Base-by-base conservation (phyloP, 2,797 vertebrate species). In the Enteromius treurensis region DNA sequence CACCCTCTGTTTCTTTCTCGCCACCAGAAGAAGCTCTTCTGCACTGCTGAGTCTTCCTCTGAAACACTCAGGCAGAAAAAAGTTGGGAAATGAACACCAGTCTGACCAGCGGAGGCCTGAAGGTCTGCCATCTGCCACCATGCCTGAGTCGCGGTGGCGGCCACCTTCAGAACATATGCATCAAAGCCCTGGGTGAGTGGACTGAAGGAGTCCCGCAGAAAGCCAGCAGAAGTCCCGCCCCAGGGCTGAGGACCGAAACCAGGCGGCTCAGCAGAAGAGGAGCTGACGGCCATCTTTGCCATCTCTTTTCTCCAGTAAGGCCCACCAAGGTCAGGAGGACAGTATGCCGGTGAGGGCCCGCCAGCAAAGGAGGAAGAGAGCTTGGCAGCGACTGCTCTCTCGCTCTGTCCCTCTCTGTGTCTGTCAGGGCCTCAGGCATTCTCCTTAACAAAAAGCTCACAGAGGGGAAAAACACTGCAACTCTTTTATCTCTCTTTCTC, bases 141-240 rank as follows among this genome's bases (percentile, higher is more conserved):
- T 93, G 95, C 95, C 95, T 93, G 96, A 87, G 92, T 91, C 89
- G 94, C 95, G 92, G 95, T 90, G 89, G 93, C 90, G 90, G 95
- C 96, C 96, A 96, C 96, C 97, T 97, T 96, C 96, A 96, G 94
- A 97, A 96, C 97, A 97, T 94, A 97, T 95, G 98, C 96, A 97
- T 96, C 96, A 96, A 93, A 94, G 93, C 93, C 93, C 93, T 93
- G 93, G 93, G 93, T 94, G 89, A 93, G 92, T 70, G 92, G 92
- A 86, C 87, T 71, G 85, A 88, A 89, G 88, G 83, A 89, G 87
- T 85, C 88, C 86, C 81, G 83, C 88, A 86, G 84, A 86, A 88
- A 79, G 84, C 84, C 86, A 93, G 92, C 91, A 87, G 92, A 88
- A 86, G 84, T 79, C 84, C 55, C 68, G 89, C 90, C 92, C 86